Conservation (phyloP, 1,140 invertebrate genomes). For the Cyclargus thomasi region DNA sequence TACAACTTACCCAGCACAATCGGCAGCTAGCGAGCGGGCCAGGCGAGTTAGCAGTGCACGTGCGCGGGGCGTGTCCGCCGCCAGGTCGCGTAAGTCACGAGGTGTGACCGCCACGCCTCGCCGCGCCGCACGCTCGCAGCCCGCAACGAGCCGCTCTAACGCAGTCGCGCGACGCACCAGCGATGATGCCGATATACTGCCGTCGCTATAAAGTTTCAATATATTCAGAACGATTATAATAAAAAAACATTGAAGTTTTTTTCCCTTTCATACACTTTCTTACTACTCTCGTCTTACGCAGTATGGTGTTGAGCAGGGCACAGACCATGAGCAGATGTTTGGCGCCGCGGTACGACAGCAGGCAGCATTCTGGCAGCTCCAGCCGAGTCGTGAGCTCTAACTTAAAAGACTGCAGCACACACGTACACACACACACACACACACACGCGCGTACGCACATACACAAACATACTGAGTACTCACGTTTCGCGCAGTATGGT, state of each 20-base stretch:
- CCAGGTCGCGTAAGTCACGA: conserved; percentile 52
- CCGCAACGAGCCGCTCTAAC: conserved; percentile 69
- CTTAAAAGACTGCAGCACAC: conserved; percentile 47
- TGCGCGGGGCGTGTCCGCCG: conserved; percentile 23
- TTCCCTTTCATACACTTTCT: no score
- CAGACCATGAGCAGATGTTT: conserved; percentile 56
- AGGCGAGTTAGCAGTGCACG: conserved; percentile 42
- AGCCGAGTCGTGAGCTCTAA: conserved; percentile 49
- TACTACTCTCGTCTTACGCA: conserved; percentile 47
- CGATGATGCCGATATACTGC: conserved; percentile 51
- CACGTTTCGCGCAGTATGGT: conserved; percentile 54
- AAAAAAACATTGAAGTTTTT: no score
- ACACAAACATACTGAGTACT: conserved; percentile 19
- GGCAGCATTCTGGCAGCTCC: conserved; percentile 51
- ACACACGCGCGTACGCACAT: neutral
- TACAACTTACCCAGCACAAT: conserved; percentile 11
- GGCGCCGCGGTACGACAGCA: conserved; percentile 50
- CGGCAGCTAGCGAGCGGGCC: conserved; percentile 42
- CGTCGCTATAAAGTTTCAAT: conserved; percentile 57
- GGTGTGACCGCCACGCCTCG: conserved; percentile 69
- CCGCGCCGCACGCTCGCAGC: conserved; percentile 62
- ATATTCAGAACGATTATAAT: no score
- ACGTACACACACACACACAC: no score
- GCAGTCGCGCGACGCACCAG: conserved; percentile 53
- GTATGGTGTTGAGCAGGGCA: conserved; percentile 51